Evolutionary conservation across 2,888 invertebrate species (phyloP).

Genomic region (Metalampra italica): DNA sequence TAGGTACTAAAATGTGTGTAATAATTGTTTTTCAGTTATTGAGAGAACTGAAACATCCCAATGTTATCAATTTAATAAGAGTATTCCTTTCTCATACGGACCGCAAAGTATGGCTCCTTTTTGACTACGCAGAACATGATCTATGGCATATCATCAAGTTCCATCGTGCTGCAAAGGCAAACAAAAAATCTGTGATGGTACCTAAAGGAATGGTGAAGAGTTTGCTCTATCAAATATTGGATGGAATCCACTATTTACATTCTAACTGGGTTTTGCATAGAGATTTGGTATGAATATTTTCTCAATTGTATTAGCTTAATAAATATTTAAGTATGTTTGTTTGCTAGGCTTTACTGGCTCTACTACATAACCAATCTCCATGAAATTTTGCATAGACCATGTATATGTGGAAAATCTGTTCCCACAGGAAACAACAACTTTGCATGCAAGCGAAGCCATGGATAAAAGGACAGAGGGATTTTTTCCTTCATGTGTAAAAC

Average conservation of each 20-base stretch:
- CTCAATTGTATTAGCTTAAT: neutral
- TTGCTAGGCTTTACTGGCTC: too few relatives aligned
- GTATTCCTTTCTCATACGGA: constrained; percentile 98
- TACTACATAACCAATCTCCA: too few relatives aligned
- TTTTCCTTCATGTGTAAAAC: too few relatives aligned
- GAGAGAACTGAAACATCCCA: constrained; percentile 96
- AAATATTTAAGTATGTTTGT: too few relatives aligned
- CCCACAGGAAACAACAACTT: too few relatives aligned
- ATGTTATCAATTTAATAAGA: constrained; percentile 96
- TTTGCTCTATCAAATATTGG: constrained; percentile 96
- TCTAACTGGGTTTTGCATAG: constrained; percentile 99
- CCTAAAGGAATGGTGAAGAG: constrained; percentile 99
- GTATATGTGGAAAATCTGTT: too few relatives aligned
- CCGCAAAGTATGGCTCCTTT: constrained; percentile 97
- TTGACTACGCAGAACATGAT: constrained; percentile 99
- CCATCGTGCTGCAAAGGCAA: constrained; percentile 98
- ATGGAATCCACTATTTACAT: constrained; percentile 99
- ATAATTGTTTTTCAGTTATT: constrained; percentile 84
- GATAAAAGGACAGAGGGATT: too few relatives aligned
- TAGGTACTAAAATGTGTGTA: neutral
- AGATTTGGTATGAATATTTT: constrained; percentile 84
- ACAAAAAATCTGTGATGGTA: constrained; percentile 96
- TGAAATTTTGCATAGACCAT: too few relatives aligned
- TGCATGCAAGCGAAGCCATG: too few relatives aligned
- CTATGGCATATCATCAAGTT: constrained; percentile 99